Percentiles rank a stretch among this genome's conserved stretches.
phyloP scores from a whole-genome alignment of 2,113 vertebrate species.

The Pan paniscus region DNA sequence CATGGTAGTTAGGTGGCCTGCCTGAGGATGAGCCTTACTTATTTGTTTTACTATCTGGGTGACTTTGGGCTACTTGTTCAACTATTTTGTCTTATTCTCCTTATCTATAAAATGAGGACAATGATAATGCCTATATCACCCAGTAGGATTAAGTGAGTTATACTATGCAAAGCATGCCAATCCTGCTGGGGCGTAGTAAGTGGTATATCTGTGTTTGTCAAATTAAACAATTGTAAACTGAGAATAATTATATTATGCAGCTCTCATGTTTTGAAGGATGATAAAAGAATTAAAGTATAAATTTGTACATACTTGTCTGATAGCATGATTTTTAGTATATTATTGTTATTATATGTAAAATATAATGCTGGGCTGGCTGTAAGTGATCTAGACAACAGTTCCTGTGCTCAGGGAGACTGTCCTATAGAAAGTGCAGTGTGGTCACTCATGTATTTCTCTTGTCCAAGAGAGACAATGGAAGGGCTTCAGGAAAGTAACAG shows the following conservation, averaged over 20 bases:
- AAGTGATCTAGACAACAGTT: background rate
- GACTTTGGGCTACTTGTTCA: background rate
- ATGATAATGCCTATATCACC: background rate
- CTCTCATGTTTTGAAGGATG: background rate
- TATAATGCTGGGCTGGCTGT: background rate
- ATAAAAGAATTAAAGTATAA: background rate
- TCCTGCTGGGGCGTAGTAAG: background rate
- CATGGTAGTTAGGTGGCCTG: too few species aligned
- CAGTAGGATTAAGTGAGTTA: background rate
- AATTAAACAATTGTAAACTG: background rate
- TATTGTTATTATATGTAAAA: background rate
- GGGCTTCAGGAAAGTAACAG: background rate
- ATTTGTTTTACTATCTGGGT: background rate
- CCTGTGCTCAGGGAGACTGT: background rate
- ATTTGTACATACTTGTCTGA: background rate
- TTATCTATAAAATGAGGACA: background rate
- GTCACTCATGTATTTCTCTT: background rate
- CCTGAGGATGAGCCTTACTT: background rate
- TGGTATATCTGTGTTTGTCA: background rate
- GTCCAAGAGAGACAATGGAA: background rate
- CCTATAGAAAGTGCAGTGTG: background rate
- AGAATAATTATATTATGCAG: background rate
- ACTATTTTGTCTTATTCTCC: background rate
- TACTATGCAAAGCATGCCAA: background rate
- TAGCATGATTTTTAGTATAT: background rate